These are phyloP conservation scores for Araneus ventricosus DNA, from an alignment of 1,140 invertebrate species.

Conservation along the genomic window DNA sequence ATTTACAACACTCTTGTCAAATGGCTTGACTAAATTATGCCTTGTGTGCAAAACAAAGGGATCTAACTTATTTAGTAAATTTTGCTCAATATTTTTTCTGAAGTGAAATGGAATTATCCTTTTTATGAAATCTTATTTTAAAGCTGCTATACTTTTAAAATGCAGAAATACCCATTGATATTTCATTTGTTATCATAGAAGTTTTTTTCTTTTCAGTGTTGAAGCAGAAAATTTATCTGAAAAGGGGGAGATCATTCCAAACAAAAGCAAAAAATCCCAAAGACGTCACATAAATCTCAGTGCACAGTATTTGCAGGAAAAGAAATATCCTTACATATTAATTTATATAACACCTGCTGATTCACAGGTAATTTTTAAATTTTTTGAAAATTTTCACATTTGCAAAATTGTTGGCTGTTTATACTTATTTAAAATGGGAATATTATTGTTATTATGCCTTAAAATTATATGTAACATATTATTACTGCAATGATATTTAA, in stretches of 20 bases:
- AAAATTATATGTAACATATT: background rate
- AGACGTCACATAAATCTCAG: slow-evolving; percentile 36
- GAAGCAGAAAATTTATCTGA: slow-evolving; percentile 63
- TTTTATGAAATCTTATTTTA: too few relatives aligned
- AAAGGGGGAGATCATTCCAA: slow-evolving; percentile 54
- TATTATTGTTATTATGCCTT: background rate
- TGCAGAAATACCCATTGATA: background rate
- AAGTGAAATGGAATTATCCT: too few relatives aligned
- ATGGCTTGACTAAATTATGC: too few relatives aligned
- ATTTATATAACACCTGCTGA: slow-evolving; percentile 59
- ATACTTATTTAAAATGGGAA: background rate
- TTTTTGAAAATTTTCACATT: background rate
- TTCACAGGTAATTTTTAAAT: slow-evolving; percentile 35
- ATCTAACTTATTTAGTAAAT: too few relatives aligned
- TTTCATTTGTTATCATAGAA: background rate
- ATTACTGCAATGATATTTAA: too few relatives aligned
- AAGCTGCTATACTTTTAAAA: too few relatives aligned
- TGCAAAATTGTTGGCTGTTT: background rate
- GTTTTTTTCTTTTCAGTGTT: slow-evolving; percentile 27
- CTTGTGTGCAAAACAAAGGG: too few relatives aligned
- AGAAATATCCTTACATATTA: slow-evolving; percentile 50
- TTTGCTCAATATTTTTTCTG: too few relatives aligned
- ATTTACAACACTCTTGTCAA: too few relatives aligned
- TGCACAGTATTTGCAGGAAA: slow-evolving; percentile 5
- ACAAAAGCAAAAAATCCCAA: slow-evolving; percentile 50